Evolutionary conservation across 2,888 invertebrate species (phyloP).

Genomic region (Drosophila quasianomalipes): DNA sequence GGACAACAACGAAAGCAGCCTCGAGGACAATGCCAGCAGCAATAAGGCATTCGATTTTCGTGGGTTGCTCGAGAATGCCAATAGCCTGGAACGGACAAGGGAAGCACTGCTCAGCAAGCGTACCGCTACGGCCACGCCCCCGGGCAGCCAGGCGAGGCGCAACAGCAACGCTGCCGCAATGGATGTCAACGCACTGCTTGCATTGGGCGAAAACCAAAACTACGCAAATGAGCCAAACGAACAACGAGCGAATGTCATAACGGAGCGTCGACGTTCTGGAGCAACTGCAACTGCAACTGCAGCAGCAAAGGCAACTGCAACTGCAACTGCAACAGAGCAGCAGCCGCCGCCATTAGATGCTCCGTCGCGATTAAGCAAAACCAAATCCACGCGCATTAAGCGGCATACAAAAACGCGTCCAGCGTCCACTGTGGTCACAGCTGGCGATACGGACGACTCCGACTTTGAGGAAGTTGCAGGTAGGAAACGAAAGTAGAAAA

Average conservation of each 20-base stretch:
- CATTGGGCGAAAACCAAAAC: constrained; percentile 87
- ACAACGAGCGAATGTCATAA: neutral
- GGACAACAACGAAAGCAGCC: constrained; percentile 75
- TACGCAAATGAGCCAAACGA: constrained; percentile 58
- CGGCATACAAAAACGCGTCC: constrained; percentile 82
- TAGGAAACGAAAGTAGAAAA: constrained; percentile 84
- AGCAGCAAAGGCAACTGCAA: neutral
- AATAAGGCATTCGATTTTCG: constrained; percentile 78
- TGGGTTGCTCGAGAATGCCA: constrained; percentile 88
- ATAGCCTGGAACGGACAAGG: constrained; percentile 88
- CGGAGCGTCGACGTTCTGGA: constrained; percentile 27
- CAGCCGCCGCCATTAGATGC: constrained; percentile 67
- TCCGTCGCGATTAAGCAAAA: constrained; percentile 78
- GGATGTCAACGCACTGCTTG: constrained; percentile 89
- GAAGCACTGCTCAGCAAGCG: constrained; percentile 81
- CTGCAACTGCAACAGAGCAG: constrained; percentile 17
- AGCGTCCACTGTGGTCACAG: constrained; percentile 84
- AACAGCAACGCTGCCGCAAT: constrained; percentile 73
- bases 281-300: constrained; percentile 21
- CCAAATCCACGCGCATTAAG: constrained; percentile 80
- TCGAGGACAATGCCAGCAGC: constrained; percentile 60
- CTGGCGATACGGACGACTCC: constrained; percentile 86
- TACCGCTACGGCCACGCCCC: constrained; percentile 44
- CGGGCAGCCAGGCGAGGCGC: constrained; percentile 16
- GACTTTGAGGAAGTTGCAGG: constrained; percentile 92